A percentile compares a stretch with the other conserved stretches of the same genome.
These are phyloP conservation scores for Dendrocincla fuliginosa DNA, from an alignment of 2,797 vertebrate genomes.

Conservation along the genomic window DNA sequence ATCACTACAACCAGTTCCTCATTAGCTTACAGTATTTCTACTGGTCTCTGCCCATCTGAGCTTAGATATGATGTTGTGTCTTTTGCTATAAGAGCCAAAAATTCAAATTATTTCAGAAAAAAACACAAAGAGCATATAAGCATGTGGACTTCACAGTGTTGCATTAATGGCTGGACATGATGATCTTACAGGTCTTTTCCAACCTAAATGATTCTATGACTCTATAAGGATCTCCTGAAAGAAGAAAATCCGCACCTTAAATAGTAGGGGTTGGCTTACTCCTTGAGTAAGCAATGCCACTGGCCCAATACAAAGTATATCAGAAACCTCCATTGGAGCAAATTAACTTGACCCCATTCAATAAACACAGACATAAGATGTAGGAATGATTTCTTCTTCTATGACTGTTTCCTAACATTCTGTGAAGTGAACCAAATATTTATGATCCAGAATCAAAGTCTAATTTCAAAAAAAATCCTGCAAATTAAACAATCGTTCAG, in stretches of 20 bases:
- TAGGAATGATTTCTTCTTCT: background rate
- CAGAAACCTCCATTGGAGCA: background rate
- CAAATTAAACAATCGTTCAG: background rate
- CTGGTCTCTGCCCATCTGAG: background rate
- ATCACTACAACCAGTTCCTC: background rate
- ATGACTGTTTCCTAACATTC: background rate
- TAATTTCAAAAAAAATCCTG: background rate
- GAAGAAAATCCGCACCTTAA: background rate
- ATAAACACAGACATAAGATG: background rate
- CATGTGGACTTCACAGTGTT: background rate
- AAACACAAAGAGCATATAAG: background rate
- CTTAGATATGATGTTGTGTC: background rate
- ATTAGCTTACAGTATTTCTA: background rate
- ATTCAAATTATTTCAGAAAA: background rate
- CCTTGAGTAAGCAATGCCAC: background rate
- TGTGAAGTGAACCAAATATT: background rate
- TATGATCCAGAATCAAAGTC: background rate
- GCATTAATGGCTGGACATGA: background rate
- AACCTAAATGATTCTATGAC: background rate
- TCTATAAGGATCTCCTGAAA: background rate
- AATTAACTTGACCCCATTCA: background rate
- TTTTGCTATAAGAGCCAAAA: background rate
- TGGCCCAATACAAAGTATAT: background rate
- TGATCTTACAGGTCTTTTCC: background rate
- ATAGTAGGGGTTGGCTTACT: background rate